These are phyloP conservation scores for Thaumetopoea pityocampa DNA, from an alignment of 1,140 invertebrate genomes.

Conservation along the genomic window DNA sequence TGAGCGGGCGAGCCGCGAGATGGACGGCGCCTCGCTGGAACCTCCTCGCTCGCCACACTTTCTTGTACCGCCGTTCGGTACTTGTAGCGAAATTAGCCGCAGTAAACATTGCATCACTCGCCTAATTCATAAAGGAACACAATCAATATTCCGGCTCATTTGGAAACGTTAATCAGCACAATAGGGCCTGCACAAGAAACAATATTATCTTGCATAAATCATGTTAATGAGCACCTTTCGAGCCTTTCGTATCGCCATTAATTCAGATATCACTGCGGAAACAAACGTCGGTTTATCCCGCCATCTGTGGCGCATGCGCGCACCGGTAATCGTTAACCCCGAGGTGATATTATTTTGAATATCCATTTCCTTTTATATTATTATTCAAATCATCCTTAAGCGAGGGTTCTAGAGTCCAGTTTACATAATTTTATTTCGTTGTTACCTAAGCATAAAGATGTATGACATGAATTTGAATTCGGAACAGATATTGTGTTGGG, in stretches of 20 bases:
- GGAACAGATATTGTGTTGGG: slow-evolving; percentile 55
- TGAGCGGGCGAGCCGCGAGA: slow-evolving; percentile 59
- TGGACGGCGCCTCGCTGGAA: slow-evolving; percentile 47
- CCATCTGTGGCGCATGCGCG: slow-evolving; percentile 69
- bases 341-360: slow-evolving; percentile 75
- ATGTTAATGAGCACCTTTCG: slow-evolving; percentile 74
- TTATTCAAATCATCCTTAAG: slow-evolving; percentile 62
- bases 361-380: slow-evolving; percentile 66
- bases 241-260: slow-evolving; percentile 68
- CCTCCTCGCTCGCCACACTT: slow-evolving; percentile 18
- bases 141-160: slow-evolving; percentile 21
- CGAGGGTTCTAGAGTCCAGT: slow-evolving; percentile 52
- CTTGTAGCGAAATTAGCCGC: slow-evolving; percentile 5
- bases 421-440: slow-evolving; percentile 39
- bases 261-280: slow-evolving; percentile 76
- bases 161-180: slow-evolving; percentile 43
- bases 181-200: slow-evolving; percentile 51
- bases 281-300: slow-evolving; percentile 71
- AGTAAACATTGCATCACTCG: not conserved
- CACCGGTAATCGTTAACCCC: slow-evolving; percentile 74
- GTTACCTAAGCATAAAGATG: slow-evolving; percentile 55
- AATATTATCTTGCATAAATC: slow-evolving; percentile 71
- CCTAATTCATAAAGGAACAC: slow-evolving; percentile 10
- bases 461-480: slow-evolving; percentile 70
- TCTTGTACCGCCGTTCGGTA: slow-evolving; percentile 14